Conservation (phyloP, 2,113 vertebrate genomes). For the Mobula birostris region DNA sequence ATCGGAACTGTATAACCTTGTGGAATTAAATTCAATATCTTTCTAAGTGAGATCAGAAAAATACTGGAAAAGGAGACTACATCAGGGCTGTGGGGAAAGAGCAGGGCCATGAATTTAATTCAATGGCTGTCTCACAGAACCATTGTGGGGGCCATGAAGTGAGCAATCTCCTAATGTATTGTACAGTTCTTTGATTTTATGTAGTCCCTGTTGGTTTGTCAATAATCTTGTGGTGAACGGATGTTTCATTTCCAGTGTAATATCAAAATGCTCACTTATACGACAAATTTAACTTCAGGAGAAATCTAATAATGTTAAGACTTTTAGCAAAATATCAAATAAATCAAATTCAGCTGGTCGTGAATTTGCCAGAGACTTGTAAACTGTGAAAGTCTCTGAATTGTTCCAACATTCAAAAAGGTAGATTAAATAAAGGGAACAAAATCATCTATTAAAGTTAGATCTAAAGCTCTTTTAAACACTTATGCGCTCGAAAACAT, state of each 20-base stretch:
- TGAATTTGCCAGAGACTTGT: no score
- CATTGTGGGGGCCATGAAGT: background rate
- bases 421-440: no score
- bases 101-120: background rate
- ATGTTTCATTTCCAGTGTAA: background rate
- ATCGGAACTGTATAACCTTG: background rate
- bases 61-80: background rate
- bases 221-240: background rate
- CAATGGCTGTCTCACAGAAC: background rate
- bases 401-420: no score
- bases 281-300: background rate
- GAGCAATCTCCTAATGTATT: background rate
- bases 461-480: no score
- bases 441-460: no score
- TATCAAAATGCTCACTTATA: background rate
- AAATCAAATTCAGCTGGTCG: no score
- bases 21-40: background rate
- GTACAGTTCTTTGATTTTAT: background rate
- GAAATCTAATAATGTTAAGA: background rate
- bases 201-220: background rate
- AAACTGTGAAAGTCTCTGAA: no score
- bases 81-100: background rate
- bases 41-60: background rate
- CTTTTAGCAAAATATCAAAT: no score
- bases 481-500: no score